Evolutionary conservation across 2,797 vertebrate species (phyloP).

Genomic region (Pteropus rufus): DNA sequence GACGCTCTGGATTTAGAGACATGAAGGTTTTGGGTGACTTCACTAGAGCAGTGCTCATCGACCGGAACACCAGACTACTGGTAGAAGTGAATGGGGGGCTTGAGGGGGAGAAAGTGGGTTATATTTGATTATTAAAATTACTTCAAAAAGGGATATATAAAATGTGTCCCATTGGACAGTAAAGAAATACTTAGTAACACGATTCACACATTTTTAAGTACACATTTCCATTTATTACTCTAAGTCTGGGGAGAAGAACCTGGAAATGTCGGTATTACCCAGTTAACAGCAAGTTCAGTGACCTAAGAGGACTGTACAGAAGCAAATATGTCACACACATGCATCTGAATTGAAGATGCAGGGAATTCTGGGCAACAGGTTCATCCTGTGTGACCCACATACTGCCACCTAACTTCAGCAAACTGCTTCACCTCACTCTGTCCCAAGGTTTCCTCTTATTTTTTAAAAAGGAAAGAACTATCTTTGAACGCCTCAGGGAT

Average conservation of each 20-base stretch:
- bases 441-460: not conserved
- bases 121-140: not conserved
- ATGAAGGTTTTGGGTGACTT: not conserved
- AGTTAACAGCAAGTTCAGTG: not conserved
- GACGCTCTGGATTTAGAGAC: not conserved
- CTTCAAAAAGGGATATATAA: not conserved
- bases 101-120: not conserved
- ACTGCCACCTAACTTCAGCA: not conserved
- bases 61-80: not conserved
- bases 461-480: not conserved
- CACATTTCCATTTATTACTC: not conserved
- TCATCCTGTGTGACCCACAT: not conserved
- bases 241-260: not conserved
- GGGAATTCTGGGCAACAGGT: not conserved
- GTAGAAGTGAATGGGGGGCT: not conserved
- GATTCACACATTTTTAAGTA: not conserved
- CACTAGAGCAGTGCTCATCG: rapidly evolving
- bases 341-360: not conserved
- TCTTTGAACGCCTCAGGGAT: not conserved
- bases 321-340: rapidly evolving
- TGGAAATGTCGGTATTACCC: not conserved
- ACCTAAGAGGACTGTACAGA: not conserved
- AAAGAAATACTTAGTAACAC: not conserved
- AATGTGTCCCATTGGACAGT: not conserved
- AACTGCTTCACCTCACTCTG: not conserved